A percentile compares a stretch with the other conserved stretches of the same genome.
These are phyloP conservation scores for Hoplostethus mediterraneus DNA, from an alignment of 2,797 vertebrate genomes.

Conservation along the genomic window DNA sequence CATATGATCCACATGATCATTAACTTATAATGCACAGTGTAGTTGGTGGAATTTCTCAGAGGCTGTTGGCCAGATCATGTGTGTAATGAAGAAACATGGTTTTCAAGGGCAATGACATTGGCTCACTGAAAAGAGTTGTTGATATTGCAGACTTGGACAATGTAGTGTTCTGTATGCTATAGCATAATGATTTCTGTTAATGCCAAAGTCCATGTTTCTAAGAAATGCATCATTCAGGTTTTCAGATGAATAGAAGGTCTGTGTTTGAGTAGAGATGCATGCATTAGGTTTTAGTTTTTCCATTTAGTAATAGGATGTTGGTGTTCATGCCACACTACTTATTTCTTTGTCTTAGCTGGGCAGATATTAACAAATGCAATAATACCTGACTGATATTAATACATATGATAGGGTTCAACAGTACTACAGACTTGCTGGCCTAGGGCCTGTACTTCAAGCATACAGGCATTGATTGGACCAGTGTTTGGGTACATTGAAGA, in stretches of 20 bases:
- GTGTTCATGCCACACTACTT: not conserved
- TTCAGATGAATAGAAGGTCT: constrained; percentile 2
- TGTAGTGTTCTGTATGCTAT: constrained; percentile 38
- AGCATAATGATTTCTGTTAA: constrained; percentile 20
- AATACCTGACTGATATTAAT: not conserved
- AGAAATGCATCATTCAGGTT: not conserved
- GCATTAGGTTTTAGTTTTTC: not conserved
- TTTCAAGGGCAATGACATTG: constrained; percentile 15
- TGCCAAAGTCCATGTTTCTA: constrained; percentile 11
- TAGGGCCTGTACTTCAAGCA: constrained; percentile 10
- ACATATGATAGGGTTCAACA: not conserved
- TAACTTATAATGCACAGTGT: constrained; percentile 6
- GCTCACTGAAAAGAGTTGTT: constrained; percentile 32
- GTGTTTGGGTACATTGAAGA: constrained; percentile 25
- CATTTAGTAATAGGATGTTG: not conserved
- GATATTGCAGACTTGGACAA: constrained; percentile 28
- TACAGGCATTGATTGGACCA: constrained; percentile 10
- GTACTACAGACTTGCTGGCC: constrained; percentile 4
- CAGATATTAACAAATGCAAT: not conserved
- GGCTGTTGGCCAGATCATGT: constrained; percentile 1
- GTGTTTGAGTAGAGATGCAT: constrained; percentile 12
- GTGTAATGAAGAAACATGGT: constrained; percentile 24
- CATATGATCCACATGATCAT: not conserved
- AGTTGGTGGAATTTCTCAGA: constrained; percentile 25
- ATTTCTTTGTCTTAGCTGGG: not conserved